phyloP scores from a whole-genome alignment of 2,113 vertebrate species.

The Typhlomys cinereus region DNA sequence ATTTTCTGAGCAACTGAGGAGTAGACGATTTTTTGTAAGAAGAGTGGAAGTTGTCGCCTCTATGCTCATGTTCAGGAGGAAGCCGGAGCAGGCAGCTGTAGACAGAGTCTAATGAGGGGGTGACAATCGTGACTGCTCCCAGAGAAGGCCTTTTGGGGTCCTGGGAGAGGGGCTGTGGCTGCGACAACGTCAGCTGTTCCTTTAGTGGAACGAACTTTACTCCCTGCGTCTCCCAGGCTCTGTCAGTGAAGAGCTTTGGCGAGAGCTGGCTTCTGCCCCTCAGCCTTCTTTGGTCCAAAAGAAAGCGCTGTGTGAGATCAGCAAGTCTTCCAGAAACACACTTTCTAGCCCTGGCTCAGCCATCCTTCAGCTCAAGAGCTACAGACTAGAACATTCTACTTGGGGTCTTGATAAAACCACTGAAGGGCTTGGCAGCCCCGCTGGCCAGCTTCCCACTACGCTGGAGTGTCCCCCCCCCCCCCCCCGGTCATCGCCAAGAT shows the following conservation, averaged over 20 bases:
- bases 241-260: neutral
- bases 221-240: no score
- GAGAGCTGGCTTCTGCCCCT: neutral
- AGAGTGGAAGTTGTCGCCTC: neutral
- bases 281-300: neutral
- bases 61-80: neutral
- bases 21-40: neutral
- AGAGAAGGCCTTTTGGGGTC: no score
- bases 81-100: neutral
- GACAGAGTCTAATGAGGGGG: neutral
- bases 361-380: neutral
- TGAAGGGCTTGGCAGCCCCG: no score
- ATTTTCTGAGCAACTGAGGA: neutral
- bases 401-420: neutral
- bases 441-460: no score
- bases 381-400: neutral
- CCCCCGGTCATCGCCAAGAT: no score
- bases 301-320: neutral
- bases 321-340: neutral
- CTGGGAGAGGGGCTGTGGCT: neutral
- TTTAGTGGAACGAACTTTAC: neutral
- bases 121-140: no score
- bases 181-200: neutral
- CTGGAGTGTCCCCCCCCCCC: no score
- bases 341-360: neutral